Conservation (phyloP, 2,888 invertebrate species). For the Epirrita christyi region DNA sequence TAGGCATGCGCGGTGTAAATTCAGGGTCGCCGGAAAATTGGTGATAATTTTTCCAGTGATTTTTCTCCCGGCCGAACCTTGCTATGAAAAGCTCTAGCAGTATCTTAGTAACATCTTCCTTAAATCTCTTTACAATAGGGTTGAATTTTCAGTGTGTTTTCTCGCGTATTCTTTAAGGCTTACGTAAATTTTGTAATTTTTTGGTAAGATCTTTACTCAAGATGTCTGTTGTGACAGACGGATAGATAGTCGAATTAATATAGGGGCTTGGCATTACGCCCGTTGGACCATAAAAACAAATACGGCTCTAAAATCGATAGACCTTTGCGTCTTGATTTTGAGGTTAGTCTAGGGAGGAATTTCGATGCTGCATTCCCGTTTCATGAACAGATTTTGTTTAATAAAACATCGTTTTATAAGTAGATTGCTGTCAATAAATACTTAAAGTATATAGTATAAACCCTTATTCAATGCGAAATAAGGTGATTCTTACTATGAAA, state of each 20-base stretch:
- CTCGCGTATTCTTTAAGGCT: conserved; percentile 5
- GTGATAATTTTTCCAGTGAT: conserved; percentile 39
- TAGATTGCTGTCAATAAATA: too few species aligned
- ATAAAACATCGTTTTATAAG: too few species aligned
- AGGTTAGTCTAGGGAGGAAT: conserved; percentile 13
- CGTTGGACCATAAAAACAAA: conserved; percentile 21
- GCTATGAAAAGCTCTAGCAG: conserved; percentile 11
- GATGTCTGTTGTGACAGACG: conserved; percentile 9
- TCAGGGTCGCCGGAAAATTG: conserved; percentile 39
- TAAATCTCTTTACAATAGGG: conserved; percentile 17
- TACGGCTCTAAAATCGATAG: conserved; percentile 23
- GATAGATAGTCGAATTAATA: conserved; percentile 9
- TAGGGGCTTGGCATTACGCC: conserved; percentile 20
- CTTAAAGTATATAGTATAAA: too few species aligned
- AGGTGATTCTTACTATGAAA: too few species aligned
- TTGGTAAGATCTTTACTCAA: conserved; percentile 1
- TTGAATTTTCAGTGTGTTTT: conserved; percentile 14
- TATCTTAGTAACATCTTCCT: conserved; percentile 15
- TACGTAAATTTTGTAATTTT: conserved; percentile 22
- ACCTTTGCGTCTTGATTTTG: conserved; percentile 9
- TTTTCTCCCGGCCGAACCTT: conserved; percentile 35
- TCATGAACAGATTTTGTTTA: too few species aligned
- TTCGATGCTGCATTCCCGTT: conserved; percentile 4
- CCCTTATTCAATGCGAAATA: too few species aligned
- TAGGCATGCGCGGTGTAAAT: conserved; percentile 67